Conservation (phyloP, 2,113 vertebrate species). For the Otus sunia region DNA sequence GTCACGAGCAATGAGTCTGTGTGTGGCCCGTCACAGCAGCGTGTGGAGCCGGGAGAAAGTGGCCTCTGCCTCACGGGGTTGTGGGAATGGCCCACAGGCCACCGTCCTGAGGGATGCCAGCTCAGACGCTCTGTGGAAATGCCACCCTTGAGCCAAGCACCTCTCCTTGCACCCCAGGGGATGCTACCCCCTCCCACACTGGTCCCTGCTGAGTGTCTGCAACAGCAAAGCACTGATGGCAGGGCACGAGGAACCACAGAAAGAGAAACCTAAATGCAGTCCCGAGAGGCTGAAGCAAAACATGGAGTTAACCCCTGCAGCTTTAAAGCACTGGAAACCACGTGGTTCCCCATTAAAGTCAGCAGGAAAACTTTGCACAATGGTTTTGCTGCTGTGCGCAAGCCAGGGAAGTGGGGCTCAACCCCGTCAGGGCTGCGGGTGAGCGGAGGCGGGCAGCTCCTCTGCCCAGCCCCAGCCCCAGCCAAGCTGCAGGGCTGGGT, state of each 20-base stretch:
- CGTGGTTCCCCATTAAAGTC: not conserved
- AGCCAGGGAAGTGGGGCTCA: fast-evolving
- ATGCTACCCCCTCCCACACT: not conserved
- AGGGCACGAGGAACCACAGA: not conserved
- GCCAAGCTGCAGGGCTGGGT: not conserved
- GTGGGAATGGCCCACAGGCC: not conserved
- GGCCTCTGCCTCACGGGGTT: fast-evolving
- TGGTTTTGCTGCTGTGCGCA: not conserved
- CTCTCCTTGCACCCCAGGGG: not conserved
- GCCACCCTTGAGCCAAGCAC: not conserved
- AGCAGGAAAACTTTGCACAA: not conserved
- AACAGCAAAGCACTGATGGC: not conserved
- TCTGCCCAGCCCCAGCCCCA: not conserved
- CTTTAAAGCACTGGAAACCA: not conserved
- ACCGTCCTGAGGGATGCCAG: not conserved
- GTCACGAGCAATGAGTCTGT: not conserved
- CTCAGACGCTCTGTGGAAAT: fast-evolving
- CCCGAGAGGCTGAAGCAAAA: not conserved
- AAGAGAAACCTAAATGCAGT: not conserved
- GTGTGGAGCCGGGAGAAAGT: not conserved
- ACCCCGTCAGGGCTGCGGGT: not conserved
- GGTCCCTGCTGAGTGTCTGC: not conserved
- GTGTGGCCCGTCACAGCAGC: fast-evolving
- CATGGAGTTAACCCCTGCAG: not conserved
- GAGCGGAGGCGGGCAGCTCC: not conserved